Conservation (phyloP, 2,888 invertebrate genomes). For the Terebella lapidaria region DNA sequence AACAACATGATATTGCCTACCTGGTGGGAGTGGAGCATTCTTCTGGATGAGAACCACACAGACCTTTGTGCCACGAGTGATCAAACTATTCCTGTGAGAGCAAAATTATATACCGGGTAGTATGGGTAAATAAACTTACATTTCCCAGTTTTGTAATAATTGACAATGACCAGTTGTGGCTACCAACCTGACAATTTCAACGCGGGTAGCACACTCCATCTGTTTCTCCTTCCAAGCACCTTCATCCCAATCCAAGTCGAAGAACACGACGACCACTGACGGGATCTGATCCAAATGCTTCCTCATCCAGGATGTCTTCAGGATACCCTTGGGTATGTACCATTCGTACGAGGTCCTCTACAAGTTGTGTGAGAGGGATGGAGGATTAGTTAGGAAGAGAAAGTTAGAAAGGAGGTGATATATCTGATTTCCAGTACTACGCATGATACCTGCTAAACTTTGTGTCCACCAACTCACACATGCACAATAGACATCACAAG, state of each 20-base stretch:
- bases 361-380: no score
- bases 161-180: not conserved
- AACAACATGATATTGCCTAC: no score
- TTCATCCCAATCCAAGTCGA: constrained; percentile 97
- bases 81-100: constrained; percentile 45
- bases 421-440: no score
- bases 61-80: constrained; percentile 59
- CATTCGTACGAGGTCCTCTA: constrained; percentile 85
- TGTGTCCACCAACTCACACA: not conserved
- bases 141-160: not conserved
- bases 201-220: constrained; percentile 84
- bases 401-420: no score
- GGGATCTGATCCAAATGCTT: constrained; percentile 88
- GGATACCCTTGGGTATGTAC: constrained; percentile 78
- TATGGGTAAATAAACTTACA: no score
- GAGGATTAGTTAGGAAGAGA: not conserved
- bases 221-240: constrained; percentile 89
- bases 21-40: constrained; percentile 64
- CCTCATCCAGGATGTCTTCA: constrained; percentile 90
- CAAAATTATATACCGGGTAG: not conserved
- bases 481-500: not conserved
- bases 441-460: not conserved
- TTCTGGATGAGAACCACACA: constrained; percentile 84
- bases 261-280: constrained; percentile 88
- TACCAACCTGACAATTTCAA: constrained; percentile 63